phyloP scores from a whole-genome alignment of 2,797 vertebrate species.

The Aulostomus chinensis region DNA sequence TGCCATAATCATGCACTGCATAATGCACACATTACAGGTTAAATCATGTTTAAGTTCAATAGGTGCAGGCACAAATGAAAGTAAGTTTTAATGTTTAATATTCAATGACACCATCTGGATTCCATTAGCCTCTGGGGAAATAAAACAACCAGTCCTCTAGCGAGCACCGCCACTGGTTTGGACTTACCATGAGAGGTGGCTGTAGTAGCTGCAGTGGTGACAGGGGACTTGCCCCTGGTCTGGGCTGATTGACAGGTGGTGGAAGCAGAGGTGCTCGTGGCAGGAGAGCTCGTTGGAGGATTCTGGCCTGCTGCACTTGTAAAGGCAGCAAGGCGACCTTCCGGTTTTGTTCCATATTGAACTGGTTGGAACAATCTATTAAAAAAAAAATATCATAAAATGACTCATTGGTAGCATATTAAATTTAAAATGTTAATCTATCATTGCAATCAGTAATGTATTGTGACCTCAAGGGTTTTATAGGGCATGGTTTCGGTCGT shows the following conservation, averaged over 20 bases:
- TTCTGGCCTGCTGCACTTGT: constrained; percentile 65
- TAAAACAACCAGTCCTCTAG: neutral
- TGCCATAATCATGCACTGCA: constrained; percentile 22
- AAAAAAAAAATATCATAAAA: neutral
- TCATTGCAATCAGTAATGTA: too few relatives aligned
- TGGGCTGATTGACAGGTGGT: constrained; percentile 65
- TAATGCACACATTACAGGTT: constrained; percentile 15
- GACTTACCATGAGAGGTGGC: constrained; percentile 84
- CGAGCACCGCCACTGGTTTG: neutral
- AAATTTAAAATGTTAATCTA: too few relatives aligned
- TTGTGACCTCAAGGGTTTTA: constrained; percentile 93
- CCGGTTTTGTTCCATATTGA: constrained; percentile 91
- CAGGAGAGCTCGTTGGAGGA: constrained; percentile 61
- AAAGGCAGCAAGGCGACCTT: constrained; percentile 86
- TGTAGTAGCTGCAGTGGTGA: constrained; percentile 75
- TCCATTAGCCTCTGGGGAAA: constrained; percentile 1
- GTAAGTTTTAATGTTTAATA: constrained; percentile 4
- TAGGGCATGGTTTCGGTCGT: constrained; percentile 84
- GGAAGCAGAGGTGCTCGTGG: constrained; percentile 65
- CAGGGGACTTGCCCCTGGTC: constrained; percentile 78
- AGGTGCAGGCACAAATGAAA: neutral
- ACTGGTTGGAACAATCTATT: constrained; percentile 90
- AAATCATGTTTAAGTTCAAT: constrained; percentile 7
- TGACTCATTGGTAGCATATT: neutral
- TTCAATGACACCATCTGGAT: constrained; percentile 1